A percentile compares a stretch with the other conserved stretches of the same genome.
These are phyloP conservation scores for Myotis yumanensis DNA, from an alignment of 2,113 vertebrate species.

Conservation along the genomic window DNA sequence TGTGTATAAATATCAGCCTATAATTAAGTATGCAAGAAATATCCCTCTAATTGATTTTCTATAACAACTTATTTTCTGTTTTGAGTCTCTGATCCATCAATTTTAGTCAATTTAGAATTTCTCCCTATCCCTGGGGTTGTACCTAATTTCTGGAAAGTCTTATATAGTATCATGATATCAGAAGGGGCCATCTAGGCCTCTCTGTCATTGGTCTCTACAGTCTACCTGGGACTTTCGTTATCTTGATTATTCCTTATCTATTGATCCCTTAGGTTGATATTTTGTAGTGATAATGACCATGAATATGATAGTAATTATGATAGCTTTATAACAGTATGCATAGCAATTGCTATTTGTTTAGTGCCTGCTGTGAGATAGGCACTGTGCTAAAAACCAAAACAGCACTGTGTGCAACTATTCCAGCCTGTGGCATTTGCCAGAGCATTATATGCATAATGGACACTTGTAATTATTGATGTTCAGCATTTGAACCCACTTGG, in stretches of 20 bases:
- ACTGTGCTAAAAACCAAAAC: background rate
- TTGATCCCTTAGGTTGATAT: background rate
- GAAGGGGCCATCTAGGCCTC: background rate
- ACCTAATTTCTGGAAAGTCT: background rate
- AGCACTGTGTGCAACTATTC: background rate
- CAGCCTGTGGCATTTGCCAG: background rate
- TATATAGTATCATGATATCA: background rate
- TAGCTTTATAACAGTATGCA: background rate
- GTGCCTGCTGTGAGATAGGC: background rate
- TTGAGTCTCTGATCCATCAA: background rate
- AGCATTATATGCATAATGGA: background rate
- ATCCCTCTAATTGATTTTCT: background rate
- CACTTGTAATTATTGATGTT: background rate
- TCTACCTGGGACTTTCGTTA: background rate
- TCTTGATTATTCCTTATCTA: background rate
- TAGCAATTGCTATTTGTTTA: background rate
- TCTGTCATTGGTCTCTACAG: background rate
- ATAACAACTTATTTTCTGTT: background rate
- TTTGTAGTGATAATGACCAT: background rate
- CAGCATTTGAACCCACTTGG: background rate
- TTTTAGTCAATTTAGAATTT: background rate
- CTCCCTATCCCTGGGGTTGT: no score
- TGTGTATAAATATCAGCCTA: background rate
- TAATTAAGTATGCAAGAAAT: background rate
- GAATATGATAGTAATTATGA: background rate